Evolutionary conservation across 2,888 invertebrate species (phyloP).

Genomic region (Ennomos fuscantarius): DNA sequence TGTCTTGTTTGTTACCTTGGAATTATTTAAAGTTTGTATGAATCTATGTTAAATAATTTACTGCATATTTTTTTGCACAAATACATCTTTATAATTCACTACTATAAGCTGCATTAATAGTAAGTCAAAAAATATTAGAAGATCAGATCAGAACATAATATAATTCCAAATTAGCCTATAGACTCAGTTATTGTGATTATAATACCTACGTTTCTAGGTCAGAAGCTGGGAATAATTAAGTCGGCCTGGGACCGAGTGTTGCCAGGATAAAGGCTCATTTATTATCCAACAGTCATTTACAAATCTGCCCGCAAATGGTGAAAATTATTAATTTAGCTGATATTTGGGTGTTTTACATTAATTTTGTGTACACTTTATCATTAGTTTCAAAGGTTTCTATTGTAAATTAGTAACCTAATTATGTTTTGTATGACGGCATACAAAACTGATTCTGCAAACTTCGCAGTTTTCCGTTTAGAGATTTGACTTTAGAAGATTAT

Average conservation of each 20-base stretch:
- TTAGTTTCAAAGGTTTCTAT: background rate
- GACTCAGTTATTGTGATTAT: constrained; percentile 2
- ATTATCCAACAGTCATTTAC: constrained; percentile 22
- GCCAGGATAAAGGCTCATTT: constrained; percentile 18
- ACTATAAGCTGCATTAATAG: background rate
- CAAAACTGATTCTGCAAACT: too few species aligned
- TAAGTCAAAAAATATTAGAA: background rate
- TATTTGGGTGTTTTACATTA: constrained; percentile 5
- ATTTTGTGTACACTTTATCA: background rate
- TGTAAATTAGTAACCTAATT: too few species aligned
- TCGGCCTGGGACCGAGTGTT: constrained; percentile 8
- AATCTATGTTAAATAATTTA: too few species aligned
- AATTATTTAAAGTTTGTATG: too few species aligned
- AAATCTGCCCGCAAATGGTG: constrained; percentile 21
- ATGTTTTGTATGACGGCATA: too few species aligned
- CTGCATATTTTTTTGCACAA: too few species aligned
- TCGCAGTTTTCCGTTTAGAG: too few species aligned
- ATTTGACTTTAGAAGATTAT: background rate
- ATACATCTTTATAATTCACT: too few species aligned
- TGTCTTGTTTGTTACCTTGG: too few species aligned
- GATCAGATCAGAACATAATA: background rate
- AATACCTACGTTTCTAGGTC: constrained; percentile 20
- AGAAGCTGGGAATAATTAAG: constrained; percentile 21
- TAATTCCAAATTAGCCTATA: background rate
- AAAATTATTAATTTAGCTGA: constrained; percentile 10